Base-by-base conservation (phyloP, 2,888 invertebrate species). In the Diarsia rubi region DNA sequence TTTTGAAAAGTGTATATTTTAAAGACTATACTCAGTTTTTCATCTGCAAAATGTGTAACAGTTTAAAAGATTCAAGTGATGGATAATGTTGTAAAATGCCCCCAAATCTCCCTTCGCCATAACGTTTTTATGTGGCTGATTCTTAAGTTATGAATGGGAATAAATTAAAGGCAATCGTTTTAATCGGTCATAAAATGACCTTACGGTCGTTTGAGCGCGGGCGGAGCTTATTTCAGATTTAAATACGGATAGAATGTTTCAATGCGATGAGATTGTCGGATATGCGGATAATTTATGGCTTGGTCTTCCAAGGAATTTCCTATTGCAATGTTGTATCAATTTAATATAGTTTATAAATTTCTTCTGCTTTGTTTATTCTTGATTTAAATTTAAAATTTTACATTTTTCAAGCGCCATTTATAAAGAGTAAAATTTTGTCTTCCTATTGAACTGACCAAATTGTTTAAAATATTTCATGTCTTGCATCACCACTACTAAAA, bases 181-280 rank as follows among this genome's bases (percentile, higher is more conserved):
- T 81, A 75, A 79, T 81, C 59, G 69, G 31, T 52, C 65, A 76
- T 85, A 77, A 82, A 83, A 73, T 85, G 85, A 85, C 68, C 84
- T 60, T 24, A 76, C 27, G 70, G 59, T 69, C 71, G 84, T 71
- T 84, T 80, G 37, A 42, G 47, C 21, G 16, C n/a, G 60, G 67
- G 21, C 24, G 70, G 60, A 71, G 70, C 70, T 60, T 81, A 63
- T 70, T 70, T 44, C 2, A 68, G 67, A 60, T 77, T 81, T 69
- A 71, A 84, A 76, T 73, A 49, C 45, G 31, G 54, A 66, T 83
- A 83, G 54, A 79, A 68, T 66, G 65, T 57, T 69, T 69, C 27
- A 73, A 52, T 54, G 42, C 65, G 16, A 47, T 62, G 42, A 66
- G 49, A 73, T 79, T 42, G 54, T 65, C 24, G 64, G 54, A 49